These are phyloP conservation scores for Drosophila demipolita DNA, from an alignment of 2,888 invertebrate genomes.

Conservation along the genomic window DNA sequence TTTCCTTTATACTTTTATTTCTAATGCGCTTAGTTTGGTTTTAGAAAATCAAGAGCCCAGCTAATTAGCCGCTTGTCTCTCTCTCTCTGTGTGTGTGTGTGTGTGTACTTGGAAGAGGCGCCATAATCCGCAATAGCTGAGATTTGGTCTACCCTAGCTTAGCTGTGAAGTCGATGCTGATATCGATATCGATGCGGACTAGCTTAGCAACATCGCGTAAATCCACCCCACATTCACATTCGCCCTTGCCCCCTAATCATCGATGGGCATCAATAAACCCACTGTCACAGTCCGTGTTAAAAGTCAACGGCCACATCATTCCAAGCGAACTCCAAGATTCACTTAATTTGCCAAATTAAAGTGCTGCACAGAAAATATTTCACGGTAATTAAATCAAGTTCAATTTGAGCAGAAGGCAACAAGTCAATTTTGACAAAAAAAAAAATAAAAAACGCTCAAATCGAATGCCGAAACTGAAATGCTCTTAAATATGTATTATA, in stretches of 20 bases:
- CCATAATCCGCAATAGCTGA: conserved; percentile 74
- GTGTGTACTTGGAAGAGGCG: conserved; percentile 22
- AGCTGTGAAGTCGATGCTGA: conserved; percentile 33
- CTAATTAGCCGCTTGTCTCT: conserved; percentile 55
- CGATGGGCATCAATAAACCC: neutral
- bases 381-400: conserved; percentile 75
- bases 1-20: conserved; percentile 7
- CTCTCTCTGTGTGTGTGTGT: conserved; percentile 4
- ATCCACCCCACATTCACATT: conserved; percentile 6
- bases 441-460: neutral
- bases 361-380: conserved; percentile 64
- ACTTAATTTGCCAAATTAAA: conserved; percentile 76
- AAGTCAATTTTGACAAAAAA: conserved; percentile 1
- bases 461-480: neutral
- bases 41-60: conserved; percentile 49
- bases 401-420: conserved; percentile 35
- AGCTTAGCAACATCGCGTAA: conserved; percentile 19
- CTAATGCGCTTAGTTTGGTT: conserved; percentile 69
- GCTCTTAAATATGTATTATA: neutral
- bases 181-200: conserved; percentile 23
- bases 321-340: conserved; percentile 40
- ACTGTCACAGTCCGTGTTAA: conserved; percentile 9
- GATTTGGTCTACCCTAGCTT: conserved; percentile 55
- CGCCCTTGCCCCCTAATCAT: neutral
- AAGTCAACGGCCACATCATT: conserved; percentile 36